Evolutionary conservation across 2,797 vertebrate genomes (phyloP), one percentile per base, ranked within the genome.

Genomic region (Sternotherus odoratus): DNA sequence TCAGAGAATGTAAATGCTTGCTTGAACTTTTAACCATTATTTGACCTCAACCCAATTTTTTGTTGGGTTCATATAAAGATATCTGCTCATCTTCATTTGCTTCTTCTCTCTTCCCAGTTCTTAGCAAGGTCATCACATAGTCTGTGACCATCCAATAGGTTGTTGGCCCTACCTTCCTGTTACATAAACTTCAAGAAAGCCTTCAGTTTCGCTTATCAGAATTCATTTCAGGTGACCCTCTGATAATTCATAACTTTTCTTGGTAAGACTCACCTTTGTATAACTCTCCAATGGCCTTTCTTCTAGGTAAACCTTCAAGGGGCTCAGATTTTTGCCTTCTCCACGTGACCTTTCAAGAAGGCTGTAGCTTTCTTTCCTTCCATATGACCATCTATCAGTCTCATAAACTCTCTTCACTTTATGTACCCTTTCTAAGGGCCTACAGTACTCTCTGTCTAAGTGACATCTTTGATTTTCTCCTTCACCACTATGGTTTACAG

Each of bases 391-490:
- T 88, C 80, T 86, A 84, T 51, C 91, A 91, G 23, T 87, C 78
- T 92, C 87, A 93, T 75, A 95, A 95, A 75, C 33, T 88, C 36
- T 5, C 69, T 92, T 49, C 88, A 88, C n/a, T 69, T 89, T 91
- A 91, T 79, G 72, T 78, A 92, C 86, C 89, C 87, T 92, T 66
- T 93, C 75, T 95, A 88, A 75, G 93, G 92, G 74, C 86, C 30
- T 75, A 63, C 53, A 8, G 9, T 0, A 2, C 16, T 89, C 4
- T 39, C 84, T 56, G 86, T 82, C 60, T 88, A 78, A n/a, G 60
- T 87, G 66, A 92, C 63, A 92, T 80, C 36, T 95, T 95, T 89
- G 83, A 85, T n/a, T 21, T 21, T 9, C n/a, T 21, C 9, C 63
- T 66, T 66, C 33, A 66, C 63, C 9, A 36, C 17, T 36, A 19